A percentile compares a stretch with the other conserved stretches of the same genome.
These are phyloP conservation scores for Cheumatopsyche charites DNA, from an alignment of 1,140 invertebrate genomes.

Conservation along the genomic window DNA sequence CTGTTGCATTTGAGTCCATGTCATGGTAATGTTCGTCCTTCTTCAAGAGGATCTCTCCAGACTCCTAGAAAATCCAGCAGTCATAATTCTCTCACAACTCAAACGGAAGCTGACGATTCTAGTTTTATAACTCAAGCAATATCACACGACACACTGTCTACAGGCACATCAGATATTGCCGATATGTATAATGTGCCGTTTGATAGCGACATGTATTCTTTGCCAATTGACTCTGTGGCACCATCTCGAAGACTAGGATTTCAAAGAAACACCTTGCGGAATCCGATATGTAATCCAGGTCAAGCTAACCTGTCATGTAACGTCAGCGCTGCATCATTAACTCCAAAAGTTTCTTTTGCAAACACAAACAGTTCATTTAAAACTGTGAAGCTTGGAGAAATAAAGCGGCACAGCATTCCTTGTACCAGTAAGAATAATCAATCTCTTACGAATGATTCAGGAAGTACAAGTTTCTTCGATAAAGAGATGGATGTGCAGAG, in stretches of 20 bases:
- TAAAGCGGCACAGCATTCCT: conserved; percentile 59
- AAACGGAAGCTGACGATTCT: conserved; percentile 79
- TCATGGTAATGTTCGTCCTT: conserved; percentile 65
- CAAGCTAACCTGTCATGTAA: conserved; percentile 62
- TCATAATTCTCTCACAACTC: conserved; percentile 77
- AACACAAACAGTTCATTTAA: conserved; percentile 15
- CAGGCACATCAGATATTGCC: conserved; percentile 71
- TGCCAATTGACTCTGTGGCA: conserved; percentile 78
- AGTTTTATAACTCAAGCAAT: conserved; percentile 86
- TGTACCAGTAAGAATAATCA: conserved; percentile 64
- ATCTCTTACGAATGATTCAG: conserved; percentile 73
- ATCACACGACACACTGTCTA: conserved; percentile 77
- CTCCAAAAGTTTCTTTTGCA: neutral
- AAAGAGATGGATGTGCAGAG: conserved; percentile 79
- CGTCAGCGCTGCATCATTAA: conserved; percentile 26
- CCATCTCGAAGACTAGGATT: conserved; percentile 62
- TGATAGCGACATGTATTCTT: conserved; percentile 84
- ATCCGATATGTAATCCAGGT: conserved; percentile 66
- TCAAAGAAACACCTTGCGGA: conserved; percentile 61
- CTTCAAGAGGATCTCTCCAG: conserved; percentile 70
- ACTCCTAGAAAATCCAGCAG: conserved; percentile 78
- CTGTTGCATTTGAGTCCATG: conserved; percentile 68
- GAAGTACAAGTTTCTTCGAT: no score
- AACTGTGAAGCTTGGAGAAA: conserved; percentile 46
- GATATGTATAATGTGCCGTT: conserved; percentile 87